Conservation (phyloP, 2,113 vertebrate species). For the Eonycteris spelaea region DNA sequence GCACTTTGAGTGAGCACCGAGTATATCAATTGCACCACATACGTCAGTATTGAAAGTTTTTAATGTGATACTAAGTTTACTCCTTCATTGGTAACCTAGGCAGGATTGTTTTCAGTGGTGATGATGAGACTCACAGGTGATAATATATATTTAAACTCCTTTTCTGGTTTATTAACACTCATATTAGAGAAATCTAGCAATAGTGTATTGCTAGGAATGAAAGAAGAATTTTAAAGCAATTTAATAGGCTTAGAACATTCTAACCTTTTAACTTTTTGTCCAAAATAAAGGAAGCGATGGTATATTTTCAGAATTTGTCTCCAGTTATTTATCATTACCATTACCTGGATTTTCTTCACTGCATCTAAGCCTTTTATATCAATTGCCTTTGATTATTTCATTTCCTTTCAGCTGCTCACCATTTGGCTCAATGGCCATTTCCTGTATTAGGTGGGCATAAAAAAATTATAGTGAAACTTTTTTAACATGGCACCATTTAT, state of each 20-base stretch:
- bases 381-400: neutral
- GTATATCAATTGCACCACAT: neutral
- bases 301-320: neutral
- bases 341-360: too few species aligned
- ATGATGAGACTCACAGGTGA: neutral
- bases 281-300: neutral
- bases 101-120: neutral
- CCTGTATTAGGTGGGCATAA: neutral
- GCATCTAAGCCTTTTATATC: too few species aligned
- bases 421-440: neutral
- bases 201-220: neutral
- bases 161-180: neutral
- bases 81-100: neutral
- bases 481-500: neutral
- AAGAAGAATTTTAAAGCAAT: neutral
- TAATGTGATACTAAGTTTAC: neutral
- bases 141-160: neutral
- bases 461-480: neutral
- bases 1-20: neutral
- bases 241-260: neutral
- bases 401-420: neutral
- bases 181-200: neutral
- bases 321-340: neutral
- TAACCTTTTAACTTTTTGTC: neutral
- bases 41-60: neutral